Percentiles rank a stretch among this genome's conserved stretches.
Conservation (phyloP, 2,113 vertebrate species). For the Phrynosoma blainvillii region DNA sequence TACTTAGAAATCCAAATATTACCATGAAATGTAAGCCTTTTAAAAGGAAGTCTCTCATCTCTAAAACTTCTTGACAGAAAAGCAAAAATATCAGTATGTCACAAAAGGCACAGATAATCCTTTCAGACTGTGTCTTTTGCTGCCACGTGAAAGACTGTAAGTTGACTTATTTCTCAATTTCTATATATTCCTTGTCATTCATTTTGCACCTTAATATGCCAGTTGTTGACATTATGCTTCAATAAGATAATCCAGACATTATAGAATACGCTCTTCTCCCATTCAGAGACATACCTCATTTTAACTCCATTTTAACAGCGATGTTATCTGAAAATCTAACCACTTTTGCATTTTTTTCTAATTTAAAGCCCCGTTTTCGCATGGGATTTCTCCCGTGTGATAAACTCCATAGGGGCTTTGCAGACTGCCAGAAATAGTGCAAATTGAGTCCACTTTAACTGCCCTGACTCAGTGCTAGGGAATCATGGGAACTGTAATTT, state of each 20-base stretch:
- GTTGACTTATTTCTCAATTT: constrained; percentile 32
- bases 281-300: not conserved
- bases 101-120: not conserved
- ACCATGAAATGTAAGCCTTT: constrained; percentile 58
- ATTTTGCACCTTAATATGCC: not conserved
- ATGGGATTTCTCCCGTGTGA: no score
- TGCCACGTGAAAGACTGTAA: not conserved
- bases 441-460: no score
- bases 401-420: no score
- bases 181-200: not conserved
- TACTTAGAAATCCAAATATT: constrained; percentile 67
- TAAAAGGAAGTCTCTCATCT: constrained; percentile 38
- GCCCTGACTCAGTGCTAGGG: no score
- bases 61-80: constrained; percentile 41
- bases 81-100: constrained; percentile 42
- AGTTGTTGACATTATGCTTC: not conserved
- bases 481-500: no score
- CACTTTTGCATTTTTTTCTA: no score
- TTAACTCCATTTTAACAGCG: no score
- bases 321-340: no score
- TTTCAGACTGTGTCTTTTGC: constrained; percentile 5
- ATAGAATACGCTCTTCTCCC: not conserved
- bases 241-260: not conserved
- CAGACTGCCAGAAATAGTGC: no score
- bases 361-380: no score